Conservation (phyloP, 1,140 invertebrate species). For the Panulirus ornatus region DNA sequence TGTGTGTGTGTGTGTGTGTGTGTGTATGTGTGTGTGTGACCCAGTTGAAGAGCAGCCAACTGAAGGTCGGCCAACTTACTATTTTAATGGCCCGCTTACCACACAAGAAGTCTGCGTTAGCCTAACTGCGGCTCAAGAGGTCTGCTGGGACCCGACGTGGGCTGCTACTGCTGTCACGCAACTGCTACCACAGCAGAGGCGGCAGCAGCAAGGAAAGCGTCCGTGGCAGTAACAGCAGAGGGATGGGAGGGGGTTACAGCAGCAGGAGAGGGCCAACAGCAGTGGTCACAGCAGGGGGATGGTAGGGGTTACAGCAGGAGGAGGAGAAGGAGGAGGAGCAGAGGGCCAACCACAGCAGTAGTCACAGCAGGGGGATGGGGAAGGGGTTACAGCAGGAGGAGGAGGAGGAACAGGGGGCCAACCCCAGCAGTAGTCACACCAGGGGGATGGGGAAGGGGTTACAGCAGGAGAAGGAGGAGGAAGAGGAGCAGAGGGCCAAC, state of each 20-base stretch:
- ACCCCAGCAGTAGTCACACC: not conserved
- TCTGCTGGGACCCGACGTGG: too few species aligned
- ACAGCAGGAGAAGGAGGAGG: not conserved
- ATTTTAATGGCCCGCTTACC: too few species aligned
- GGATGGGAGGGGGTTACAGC: not conserved
- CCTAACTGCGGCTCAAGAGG: too few species aligned
- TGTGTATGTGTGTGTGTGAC: not conserved
- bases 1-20: too few species aligned
- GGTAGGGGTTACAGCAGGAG: too few species aligned
- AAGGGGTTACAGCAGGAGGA: not conserved
- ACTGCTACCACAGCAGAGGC: too few species aligned
- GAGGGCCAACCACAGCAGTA: not conserved
- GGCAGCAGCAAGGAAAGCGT: not conserved
- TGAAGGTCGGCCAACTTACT: not conserved
- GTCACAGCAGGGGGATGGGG: not conserved
- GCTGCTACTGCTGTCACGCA: not conserved
- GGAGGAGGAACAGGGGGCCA: not conserved
- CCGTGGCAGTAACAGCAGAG: not conserved
- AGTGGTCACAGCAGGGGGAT: not conserved
- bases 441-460: not conserved
- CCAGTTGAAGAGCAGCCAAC: not conserved
- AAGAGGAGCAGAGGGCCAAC: not conserved
- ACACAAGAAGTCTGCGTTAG: too few species aligned
- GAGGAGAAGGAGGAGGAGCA: not conserved
- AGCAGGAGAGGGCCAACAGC: not conserved